Percentiles rank a stretch among this genome's conserved stretches.
These are phyloP conservation scores for Chaunax sp. DNA, from an alignment of 2,797 vertebrate species.

Conservation along the genomic window DNA sequence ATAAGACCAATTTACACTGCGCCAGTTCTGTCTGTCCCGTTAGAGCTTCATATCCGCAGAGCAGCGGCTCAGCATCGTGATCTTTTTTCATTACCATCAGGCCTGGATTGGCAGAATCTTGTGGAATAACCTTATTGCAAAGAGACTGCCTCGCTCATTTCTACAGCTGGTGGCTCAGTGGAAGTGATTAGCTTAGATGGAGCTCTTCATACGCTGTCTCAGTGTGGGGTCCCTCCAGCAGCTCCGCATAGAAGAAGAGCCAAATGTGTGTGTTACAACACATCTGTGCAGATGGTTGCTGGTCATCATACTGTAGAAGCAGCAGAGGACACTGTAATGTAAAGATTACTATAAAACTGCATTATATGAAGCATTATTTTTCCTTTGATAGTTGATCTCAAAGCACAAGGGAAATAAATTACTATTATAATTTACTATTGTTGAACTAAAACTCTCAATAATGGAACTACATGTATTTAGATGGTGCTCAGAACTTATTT, in stretches of 20 bases:
- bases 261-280: constrained; percentile 55
- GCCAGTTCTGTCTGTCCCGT: constrained; percentile 64
- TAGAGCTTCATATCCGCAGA: constrained; percentile 61
- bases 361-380: background rate
- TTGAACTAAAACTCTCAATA: background rate
- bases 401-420: background rate
- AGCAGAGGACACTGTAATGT: constrained; percentile 28
- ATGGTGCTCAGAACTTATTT: too few relatives aligned
- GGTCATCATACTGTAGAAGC: constrained; percentile 47
- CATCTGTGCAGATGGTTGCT: constrained; percentile 61
- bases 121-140: constrained; percentile 67
- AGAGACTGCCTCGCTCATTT: constrained; percentile 54
- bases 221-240: constrained; percentile 75
- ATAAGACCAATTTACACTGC: constrained; percentile 72
- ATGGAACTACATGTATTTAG: background rate
- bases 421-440: background rate
- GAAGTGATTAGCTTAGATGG: constrained; percentile 62
- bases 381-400: constrained; percentile 3
- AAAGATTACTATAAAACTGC: constrained; percentile 30
- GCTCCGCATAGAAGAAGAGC: constrained; percentile 44
- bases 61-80: constrained; percentile 66
- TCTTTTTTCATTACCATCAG: constrained; percentile 66
- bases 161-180: constrained; percentile 74
- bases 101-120: constrained; percentile 61
- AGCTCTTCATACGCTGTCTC: constrained; percentile 51